These are phyloP conservation scores for Hermaeophaga mercurialis DNA, from an alignment of 2,888 invertebrate genomes.

Conservation along the genomic window DNA sequence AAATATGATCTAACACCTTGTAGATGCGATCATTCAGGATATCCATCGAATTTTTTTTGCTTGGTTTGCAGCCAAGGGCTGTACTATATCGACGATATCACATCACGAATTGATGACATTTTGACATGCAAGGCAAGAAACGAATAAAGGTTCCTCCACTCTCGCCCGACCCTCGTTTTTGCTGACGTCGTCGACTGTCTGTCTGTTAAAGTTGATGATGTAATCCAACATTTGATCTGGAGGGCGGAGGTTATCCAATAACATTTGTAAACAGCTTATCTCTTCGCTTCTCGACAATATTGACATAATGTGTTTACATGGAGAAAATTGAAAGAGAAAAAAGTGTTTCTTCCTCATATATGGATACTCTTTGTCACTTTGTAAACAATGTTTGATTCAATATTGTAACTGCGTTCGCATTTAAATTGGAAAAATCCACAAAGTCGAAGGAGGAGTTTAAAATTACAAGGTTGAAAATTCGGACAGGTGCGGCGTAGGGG, in stretches of 20 bases:
- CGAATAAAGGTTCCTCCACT: background rate
- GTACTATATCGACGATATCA: too few species aligned
- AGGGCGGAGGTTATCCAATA: slow-evolving; percentile 32
- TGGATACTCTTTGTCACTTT: background rate
- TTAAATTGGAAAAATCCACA: background rate
- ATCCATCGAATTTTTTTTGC: too few species aligned
- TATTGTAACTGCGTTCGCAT: too few species aligned
- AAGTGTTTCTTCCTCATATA: slow-evolving; percentile 5
- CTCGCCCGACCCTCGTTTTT: slow-evolving; percentile 8
- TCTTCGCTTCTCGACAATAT: slow-evolving; percentile 27
- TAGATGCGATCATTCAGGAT: too few species aligned
- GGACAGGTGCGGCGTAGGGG: too few species aligned
- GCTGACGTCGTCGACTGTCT: slow-evolving; percentile 30
- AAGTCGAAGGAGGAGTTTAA: too few species aligned
- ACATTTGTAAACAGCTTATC: slow-evolving; percentile 35
- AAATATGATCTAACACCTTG: too few species aligned
- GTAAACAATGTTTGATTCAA: background rate
- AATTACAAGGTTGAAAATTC: too few species aligned
- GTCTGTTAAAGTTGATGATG: slow-evolving; percentile 31
- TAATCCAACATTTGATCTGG: slow-evolving; percentile 33
- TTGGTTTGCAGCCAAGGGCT: too few species aligned
- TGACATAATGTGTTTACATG: slow-evolving; percentile 31
- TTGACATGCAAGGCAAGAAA: slow-evolving; percentile 9
- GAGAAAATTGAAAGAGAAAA: slow-evolving; percentile 28
- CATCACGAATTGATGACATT: slow-evolving; percentile 1